A percentile compares a stretch with the other conserved stretches of the same genome.
Evolutionary conservation across 2,888 invertebrate genomes (phyloP).

Genomic region (Corythucha ciliata): DNA sequence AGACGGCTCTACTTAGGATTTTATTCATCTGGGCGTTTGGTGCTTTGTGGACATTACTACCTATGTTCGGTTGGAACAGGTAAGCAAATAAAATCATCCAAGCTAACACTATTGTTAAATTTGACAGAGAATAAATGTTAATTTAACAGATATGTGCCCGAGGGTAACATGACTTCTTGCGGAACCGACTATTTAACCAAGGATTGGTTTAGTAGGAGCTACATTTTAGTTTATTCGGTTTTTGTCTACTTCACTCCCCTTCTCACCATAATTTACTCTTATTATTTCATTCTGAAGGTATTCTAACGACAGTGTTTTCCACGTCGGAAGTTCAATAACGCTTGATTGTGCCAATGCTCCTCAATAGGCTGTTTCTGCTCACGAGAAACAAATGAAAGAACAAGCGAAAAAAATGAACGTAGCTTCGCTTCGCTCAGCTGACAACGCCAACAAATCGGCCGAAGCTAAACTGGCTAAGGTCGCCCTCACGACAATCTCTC

Average conservation of each 20-base stretch:
- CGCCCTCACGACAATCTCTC: slow-evolving; percentile 76
- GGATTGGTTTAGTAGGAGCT: slow-evolving; percentile 65
- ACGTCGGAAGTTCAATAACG: too few species aligned
- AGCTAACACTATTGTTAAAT: not conserved
- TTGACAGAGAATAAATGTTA: too few species aligned
- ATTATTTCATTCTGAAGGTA: slow-evolving; percentile 77
- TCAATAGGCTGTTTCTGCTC: slow-evolving; percentile 65
- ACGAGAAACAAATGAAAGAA: slow-evolving; percentile 77
- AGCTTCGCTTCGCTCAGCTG: slow-evolving; percentile 70
- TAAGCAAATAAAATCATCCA: slow-evolving; percentile 35
- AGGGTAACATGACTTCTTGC: slow-evolving; percentile 89
- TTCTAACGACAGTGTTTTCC: too few species aligned
- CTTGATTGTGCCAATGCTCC: not conserved
- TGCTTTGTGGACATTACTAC: slow-evolving; percentile 68
- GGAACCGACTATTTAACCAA: slow-evolving; percentile 77
- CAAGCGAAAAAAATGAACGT: slow-evolving; percentile 93
- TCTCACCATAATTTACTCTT: slow-evolving; percentile 71
- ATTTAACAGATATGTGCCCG: slow-evolving; percentile 68
- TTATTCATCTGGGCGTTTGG: slow-evolving; percentile 69
- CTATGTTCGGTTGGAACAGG: slow-evolving; percentile 81
- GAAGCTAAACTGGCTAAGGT: slow-evolving; percentile 84
- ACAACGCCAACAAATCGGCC: slow-evolving; percentile 66
- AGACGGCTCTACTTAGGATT: slow-evolving; percentile 67
- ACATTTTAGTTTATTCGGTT: slow-evolving; percentile 67
- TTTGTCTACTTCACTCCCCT: slow-evolving; percentile 71